Percentiles rank a stretch among this genome's conserved stretches.
These are phyloP conservation scores for Batillaria attramentaria DNA, from an alignment of 1,140 invertebrate species.

Conservation along the genomic window DNA sequence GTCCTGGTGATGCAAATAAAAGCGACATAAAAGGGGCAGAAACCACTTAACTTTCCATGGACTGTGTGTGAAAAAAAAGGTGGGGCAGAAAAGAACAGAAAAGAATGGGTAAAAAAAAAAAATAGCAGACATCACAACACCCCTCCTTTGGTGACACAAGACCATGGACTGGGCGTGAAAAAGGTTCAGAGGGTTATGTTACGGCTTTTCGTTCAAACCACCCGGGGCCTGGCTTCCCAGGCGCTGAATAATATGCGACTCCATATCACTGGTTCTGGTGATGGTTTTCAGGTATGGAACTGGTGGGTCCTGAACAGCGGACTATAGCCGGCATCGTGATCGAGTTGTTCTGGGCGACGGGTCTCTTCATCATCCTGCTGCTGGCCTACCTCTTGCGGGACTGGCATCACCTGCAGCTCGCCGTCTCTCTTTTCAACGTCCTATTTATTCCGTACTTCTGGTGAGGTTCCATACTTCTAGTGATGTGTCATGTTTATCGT, in stretches of 20 bases:
- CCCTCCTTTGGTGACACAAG: no score
- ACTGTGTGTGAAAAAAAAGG: no score
- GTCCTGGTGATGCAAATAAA: no score
- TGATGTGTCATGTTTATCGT: neutral
- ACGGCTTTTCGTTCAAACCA: no score
- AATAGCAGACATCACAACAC: no score
- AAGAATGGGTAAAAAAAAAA: no score
- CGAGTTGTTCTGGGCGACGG: slow-evolving; percentile 80
- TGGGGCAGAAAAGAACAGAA: no score
- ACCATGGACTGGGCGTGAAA: neutral
- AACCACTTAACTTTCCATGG: no score
- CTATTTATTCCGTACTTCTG: slow-evolving; percentile 74
- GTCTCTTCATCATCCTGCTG: slow-evolving; percentile 77
- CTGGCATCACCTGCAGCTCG: slow-evolving; percentile 83
- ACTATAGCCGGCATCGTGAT: slow-evolving; percentile 49
- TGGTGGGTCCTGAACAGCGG: slow-evolving; percentile 45
- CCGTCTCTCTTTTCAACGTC: slow-evolving; percentile 81
- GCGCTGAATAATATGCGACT: no score
- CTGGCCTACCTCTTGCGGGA: slow-evolving; percentile 79
- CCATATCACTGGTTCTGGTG: neutral
- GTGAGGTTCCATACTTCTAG: neutral
- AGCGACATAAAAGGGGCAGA: no score
- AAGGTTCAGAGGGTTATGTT: no score
- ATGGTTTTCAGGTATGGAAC: slow-evolving; percentile 43
- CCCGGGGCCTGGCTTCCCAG: no score